Evolutionary conservation across 2,888 invertebrate species (phyloP).

Genomic region (Ectemnius cavifrons): DNA sequence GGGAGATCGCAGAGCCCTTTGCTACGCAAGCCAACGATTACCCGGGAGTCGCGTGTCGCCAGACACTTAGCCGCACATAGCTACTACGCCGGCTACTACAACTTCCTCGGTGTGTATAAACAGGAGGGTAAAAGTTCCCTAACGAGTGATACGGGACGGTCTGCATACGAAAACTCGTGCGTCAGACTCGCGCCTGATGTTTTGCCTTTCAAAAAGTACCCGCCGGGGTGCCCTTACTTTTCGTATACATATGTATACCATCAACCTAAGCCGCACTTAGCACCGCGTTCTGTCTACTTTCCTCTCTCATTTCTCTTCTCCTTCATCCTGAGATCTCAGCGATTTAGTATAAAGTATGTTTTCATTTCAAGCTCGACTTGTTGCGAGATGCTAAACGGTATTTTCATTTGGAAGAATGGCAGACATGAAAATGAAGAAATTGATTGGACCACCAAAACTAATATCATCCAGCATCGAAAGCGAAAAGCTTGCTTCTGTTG

Average conservation of each 20-base stretch:
- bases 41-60: conserved; percentile 70
- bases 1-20: conserved; percentile 26
- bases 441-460: background rate
- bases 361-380: background rate
- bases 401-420: background rate
- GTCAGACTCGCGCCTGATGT: background rate
- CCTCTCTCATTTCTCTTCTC: background rate
- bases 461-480: background rate
- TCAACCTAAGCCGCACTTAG: background rate
- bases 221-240: background rate
- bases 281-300: background rate
- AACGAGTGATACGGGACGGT: conserved; percentile 40
- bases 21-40: conserved; percentile 47
- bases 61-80: conserved; percentile 62
- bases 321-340: background rate
- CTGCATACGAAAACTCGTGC: conserved; percentile 34
- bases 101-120: conserved; percentile 28
- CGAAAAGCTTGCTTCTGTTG: background rate
- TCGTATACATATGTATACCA: too few species aligned
- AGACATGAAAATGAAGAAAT: background rate
- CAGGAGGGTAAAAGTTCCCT: conserved; percentile 33
- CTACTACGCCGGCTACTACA: conserved; percentile 36
- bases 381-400: background rate
- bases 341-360: background rate
- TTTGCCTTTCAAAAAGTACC: conserved; percentile 1